phyloP scores from a whole-genome alignment of 2,888 invertebrate genomes.

The Physocephala rufipes region DNA sequence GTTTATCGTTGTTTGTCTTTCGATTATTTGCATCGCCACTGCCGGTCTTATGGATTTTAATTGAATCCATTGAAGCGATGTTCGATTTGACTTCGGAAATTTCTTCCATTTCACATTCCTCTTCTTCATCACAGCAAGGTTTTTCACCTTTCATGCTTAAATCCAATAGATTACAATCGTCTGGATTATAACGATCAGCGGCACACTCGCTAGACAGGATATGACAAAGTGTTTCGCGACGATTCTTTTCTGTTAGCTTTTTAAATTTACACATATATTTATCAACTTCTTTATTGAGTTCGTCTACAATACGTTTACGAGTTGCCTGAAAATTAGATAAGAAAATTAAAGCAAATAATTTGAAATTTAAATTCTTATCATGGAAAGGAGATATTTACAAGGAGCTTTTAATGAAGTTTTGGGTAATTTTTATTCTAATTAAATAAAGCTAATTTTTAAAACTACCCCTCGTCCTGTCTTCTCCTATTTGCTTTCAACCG shows the following conservation, averaged over 20 bases:
- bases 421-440: too few relatives aligned
- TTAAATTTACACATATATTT: slow-evolving; percentile 21
- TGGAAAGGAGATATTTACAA: too few relatives aligned
- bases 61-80: background rate
- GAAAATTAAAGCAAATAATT: background rate
- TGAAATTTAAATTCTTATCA: too few relatives aligned
- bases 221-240: background rate
- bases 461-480: too few relatives aligned
- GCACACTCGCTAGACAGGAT: slow-evolving; percentile 13
- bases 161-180: background rate
- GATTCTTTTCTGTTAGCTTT: slow-evolving; percentile 3
- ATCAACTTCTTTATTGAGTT: slow-evolving; percentile 32
- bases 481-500: too few relatives aligned
- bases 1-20: background rate
- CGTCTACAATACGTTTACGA: slow-evolving; percentile 31
- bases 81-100: background rate
- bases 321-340: slow-evolving; percentile 15
- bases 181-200: background rate
- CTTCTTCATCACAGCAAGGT: background rate
- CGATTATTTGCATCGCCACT: background rate
- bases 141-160: background rate
- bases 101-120: background rate
- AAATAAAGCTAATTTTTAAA: too few relatives aligned
- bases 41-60: background rate
- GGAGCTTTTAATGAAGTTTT: too few relatives aligned